These are phyloP conservation scores for Andrena trimmerana DNA, from an alignment of 2,888 invertebrate genomes.

Conservation along the genomic window DNA sequence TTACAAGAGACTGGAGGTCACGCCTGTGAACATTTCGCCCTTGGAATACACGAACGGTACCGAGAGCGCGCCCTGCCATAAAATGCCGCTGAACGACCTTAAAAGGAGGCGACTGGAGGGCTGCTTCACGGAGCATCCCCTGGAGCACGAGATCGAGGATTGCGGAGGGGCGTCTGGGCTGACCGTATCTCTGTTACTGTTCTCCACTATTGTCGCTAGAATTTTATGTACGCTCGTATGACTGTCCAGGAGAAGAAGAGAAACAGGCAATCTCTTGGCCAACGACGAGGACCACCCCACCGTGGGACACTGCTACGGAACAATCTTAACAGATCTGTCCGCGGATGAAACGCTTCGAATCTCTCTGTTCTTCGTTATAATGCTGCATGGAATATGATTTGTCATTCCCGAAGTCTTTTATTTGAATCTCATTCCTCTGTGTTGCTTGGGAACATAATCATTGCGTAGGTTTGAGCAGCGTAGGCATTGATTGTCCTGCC, in stretches of 20 bases:
- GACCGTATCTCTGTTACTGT: constrained; percentile 70
- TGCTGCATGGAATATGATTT: background rate
- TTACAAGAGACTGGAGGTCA: constrained; percentile 86
- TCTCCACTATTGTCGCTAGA: constrained; percentile 60
- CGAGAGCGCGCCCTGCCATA: constrained; percentile 90
- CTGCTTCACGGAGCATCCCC: constrained; percentile 91
- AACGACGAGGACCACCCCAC: background rate
- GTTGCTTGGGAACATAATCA: background rate
- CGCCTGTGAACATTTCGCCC: constrained; percentile 85
- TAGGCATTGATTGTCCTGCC: background rate
- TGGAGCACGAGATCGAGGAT: constrained; percentile 86
- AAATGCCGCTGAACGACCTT: constrained; percentile 90
- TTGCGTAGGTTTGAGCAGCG: background rate
- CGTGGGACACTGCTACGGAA: background rate
- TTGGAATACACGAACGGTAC: constrained; percentile 83
- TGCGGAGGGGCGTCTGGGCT: constrained; percentile 83
- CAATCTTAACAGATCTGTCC: background rate
- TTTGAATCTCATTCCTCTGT: background rate
- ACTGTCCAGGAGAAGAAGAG: constrained; percentile 4
- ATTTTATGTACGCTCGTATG: constrained; percentile 57
- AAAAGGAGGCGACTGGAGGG: constrained; percentile 89
- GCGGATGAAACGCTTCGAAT: background rate
- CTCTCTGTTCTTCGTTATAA: background rate
- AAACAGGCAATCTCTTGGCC: background rate
- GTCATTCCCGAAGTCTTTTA: background rate